phyloP scores from a whole-genome alignment of 1,140 invertebrate genomes.

The Bactericera cockerelli region DNA sequence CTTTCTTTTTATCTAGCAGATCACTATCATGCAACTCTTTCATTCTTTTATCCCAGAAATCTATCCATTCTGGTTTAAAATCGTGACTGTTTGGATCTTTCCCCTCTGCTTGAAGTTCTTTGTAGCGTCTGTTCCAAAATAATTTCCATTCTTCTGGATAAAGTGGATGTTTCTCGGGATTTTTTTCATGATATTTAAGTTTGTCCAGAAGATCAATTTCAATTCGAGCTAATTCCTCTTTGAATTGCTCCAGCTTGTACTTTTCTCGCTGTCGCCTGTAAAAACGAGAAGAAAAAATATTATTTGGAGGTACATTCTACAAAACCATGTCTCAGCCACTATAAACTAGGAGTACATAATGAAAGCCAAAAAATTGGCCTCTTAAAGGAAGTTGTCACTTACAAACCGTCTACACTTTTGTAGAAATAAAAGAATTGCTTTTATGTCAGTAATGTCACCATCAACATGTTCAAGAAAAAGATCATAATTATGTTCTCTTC shows the following conservation, averaged over 20 bases:
- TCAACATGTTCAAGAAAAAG: too few species aligned
- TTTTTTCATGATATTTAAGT: slow-evolving; percentile 57
- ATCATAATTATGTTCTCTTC: too few species aligned
- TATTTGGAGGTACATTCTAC: background rate
- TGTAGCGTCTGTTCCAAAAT: slow-evolving; percentile 65
- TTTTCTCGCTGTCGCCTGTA: slow-evolving; percentile 17
- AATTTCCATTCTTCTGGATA: slow-evolving; percentile 77
- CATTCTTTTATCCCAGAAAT: slow-evolving; percentile 64
- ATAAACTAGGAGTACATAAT: background rate
- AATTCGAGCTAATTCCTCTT: slow-evolving; percentile 28
- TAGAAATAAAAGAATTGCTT: too few species aligned
- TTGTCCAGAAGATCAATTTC: slow-evolving; percentile 36
- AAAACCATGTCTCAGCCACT: background rate
- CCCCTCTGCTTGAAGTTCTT: slow-evolving; percentile 39
- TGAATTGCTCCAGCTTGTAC: slow-evolving; percentile 27
- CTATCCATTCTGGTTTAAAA: slow-evolving; percentile 73
- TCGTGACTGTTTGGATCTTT: slow-evolving; percentile 57
- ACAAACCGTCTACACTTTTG: slow-evolving; percentile 14
- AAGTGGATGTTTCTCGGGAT: slow-evolving; percentile 68
- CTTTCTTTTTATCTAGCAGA: slow-evolving; percentile 37
- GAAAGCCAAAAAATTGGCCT: background rate
- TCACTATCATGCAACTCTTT: slow-evolving; percentile 54
- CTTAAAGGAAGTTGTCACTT: background rate
- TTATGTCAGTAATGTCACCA: too few species aligned
- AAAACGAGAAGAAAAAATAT: background rate